These are phyloP conservation scores for Euplexia lucipara DNA, from an alignment of 2,888 invertebrate species.

Conservation along the genomic window DNA sequence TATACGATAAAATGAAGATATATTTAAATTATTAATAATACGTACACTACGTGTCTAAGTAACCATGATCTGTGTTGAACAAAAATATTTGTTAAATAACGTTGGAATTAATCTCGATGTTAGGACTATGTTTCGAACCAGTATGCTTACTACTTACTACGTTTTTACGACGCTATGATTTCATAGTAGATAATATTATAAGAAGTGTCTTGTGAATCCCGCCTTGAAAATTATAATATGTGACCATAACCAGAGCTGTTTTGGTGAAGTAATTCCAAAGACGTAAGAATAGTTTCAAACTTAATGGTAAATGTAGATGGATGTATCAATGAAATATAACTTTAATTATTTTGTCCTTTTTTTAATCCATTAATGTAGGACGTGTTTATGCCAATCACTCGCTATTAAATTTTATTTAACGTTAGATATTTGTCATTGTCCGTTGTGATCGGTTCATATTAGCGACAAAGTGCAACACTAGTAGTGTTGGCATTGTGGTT, in stretches of 20 bases:
- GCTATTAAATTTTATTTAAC: slow-evolving; percentile 67
- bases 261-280: slow-evolving; percentile 91
- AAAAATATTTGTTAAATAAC: slow-evolving; percentile 53
- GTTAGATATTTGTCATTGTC: slow-evolving; percentile 62
- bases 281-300: slow-evolving; percentile 88
- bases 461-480: neutral
- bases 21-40: slow-evolving; percentile 58
- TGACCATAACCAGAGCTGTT: slow-evolving; percentile 90
- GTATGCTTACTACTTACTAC: slow-evolving; percentile 65
- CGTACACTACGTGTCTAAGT: slow-evolving; percentile 57
- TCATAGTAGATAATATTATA: slow-evolving; percentile 61
- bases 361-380: slow-evolving; percentile 64
- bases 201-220: slow-evolving; percentile 79
- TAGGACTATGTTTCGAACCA: slow-evolving; percentile 60
- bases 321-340: slow-evolving; percentile 66
- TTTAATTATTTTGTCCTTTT: slow-evolving; percentile 59
- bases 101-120: slow-evolving; percentile 60
- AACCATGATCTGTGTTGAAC: slow-evolving; percentile 65
- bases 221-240: slow-evolving; percentile 85
- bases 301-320: slow-evolving; percentile 77
- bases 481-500: neutral
- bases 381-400: slow-evolving; percentile 69
- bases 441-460: slow-evolving; percentile 36
- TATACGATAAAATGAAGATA: slow-evolving; percentile 45
- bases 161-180: slow-evolving; percentile 57